Conservation (phyloP, 2,113 vertebrate species). For the Bubo scandiacus region DNA sequence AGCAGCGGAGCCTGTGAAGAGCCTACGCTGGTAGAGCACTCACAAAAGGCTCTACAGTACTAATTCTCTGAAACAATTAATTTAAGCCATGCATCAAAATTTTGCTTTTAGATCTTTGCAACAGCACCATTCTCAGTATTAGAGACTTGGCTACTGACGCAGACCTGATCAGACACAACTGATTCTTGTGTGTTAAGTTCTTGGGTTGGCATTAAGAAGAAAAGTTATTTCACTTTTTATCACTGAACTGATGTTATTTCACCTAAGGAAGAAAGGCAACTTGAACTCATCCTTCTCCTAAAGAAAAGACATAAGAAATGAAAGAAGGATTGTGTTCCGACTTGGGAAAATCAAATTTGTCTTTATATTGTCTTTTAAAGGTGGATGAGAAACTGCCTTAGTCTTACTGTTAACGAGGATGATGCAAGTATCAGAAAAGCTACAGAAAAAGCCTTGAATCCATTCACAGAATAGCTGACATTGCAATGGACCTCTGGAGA, state of each 20-base stretch:
- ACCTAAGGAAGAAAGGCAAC: background rate
- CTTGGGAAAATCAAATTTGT: background rate
- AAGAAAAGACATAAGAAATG: background rate
- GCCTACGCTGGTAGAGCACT: rapidly evolving
- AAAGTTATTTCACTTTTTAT: background rate
- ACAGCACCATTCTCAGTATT: background rate
- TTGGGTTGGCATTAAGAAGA: background rate
- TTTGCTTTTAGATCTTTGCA: background rate
- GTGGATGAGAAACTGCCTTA: background rate
- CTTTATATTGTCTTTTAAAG: background rate
- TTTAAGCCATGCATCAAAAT: background rate
- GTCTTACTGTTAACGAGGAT: background rate
- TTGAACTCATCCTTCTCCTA: background rate
- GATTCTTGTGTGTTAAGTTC: background rate
- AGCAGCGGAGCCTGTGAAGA: background rate
- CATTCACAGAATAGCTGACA: background rate
- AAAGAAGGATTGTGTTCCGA: background rate
- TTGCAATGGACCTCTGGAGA: background rate
- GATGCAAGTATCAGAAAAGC: background rate
- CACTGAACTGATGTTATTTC: background rate
- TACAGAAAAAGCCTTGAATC: background rate
- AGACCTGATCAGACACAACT: background rate
- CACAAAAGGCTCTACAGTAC: background rate
- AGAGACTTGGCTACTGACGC: background rate
- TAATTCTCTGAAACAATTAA: background rate